Base-by-base conservation (phyloP, 2,888 invertebrate species). In the Ornithoptera priamus region DNA sequence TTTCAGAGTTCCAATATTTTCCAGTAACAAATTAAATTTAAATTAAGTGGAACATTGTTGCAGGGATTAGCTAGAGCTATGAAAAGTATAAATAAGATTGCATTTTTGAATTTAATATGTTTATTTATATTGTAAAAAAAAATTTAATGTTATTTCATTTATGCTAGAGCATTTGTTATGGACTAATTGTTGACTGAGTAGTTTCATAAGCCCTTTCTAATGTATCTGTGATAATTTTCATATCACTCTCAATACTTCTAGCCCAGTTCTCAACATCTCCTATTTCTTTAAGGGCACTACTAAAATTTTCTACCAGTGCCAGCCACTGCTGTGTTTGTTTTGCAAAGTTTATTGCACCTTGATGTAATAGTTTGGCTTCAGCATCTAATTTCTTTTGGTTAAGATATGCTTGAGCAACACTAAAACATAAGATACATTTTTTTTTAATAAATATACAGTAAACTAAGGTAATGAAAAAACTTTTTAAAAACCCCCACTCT, bases 211-310 rank as follows among this genome's bases (percentile, higher is more conserved):
- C 98, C 86, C 97, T 95, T 90, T 99, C 99, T 73, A 99, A 93
- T 24, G 99, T 98, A 76, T 96, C 96, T 10, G 97, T 96, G 74
- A 99, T 96, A 2, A 97, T 96, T 82, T 96, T 95, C 96, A 99
- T 97, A 85, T 99, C 99, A 72, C 95, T 96, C 88, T 99, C 99
- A 78, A 99, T 99, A 75, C 97, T 98, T 75, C 96, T 95, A 0
- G 99, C 98, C 99, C 99, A 99, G 85, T 99, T 99, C 85, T 99
- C 99, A 1, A 99, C 99, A 93, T 99, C 99, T 0, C 99, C 99
- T 68, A 99, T 95, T 93, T 99, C 99, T 94, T 99, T 97, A 2
- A 98, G 90, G 0, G 97, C 96, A 81, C 96, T 95, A 78, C 97
- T 97, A 80, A 97, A 97, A 72, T 95, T 96, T 85, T 97, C 97